phyloP scores from a whole-genome alignment of 1,140 invertebrate genomes.

The Yoshiicerus persimilis region DNA sequence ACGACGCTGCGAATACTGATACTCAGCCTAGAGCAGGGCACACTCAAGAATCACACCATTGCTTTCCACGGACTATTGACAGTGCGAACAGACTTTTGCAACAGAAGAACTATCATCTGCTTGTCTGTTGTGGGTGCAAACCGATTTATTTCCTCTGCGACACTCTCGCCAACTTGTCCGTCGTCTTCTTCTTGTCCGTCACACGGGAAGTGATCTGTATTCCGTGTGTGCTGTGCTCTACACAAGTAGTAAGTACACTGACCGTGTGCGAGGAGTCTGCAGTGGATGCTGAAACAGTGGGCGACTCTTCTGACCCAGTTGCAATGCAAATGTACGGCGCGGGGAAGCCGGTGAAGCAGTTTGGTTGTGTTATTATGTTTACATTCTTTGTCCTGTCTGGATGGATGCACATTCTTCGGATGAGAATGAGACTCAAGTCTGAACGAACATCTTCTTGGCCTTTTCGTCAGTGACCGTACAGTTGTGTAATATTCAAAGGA shows the following conservation, averaged over 20 bases:
- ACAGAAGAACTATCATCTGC: not conserved
- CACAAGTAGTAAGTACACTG: no score
- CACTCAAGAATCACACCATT: not conserved
- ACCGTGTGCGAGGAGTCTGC: not conserved
- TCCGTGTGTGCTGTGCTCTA: not conserved
- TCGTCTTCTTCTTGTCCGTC: not conserved
- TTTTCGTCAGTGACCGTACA: not conserved
- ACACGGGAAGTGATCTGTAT: not conserved
- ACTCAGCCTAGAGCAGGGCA: not conserved
- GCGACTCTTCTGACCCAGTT: not conserved
- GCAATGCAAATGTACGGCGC: not conserved
- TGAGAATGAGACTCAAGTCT: not conserved
- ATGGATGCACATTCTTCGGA: not conserved
- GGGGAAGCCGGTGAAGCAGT: not conserved
- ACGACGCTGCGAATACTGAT: not conserved
- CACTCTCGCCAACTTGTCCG: not conserved
- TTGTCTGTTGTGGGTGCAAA: not conserved
- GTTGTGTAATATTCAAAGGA: not conserved
- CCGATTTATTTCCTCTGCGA: not conserved
- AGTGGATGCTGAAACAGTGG: not conserved
- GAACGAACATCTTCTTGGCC: not conserved
- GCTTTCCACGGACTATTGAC: not conserved
- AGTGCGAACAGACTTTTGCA: no score
- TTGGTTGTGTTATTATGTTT: not conserved
- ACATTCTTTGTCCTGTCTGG: not conserved